These are phyloP conservation scores for Lycia hirtaria DNA, from an alignment of 2,888 invertebrate species.

Conservation along the genomic window DNA sequence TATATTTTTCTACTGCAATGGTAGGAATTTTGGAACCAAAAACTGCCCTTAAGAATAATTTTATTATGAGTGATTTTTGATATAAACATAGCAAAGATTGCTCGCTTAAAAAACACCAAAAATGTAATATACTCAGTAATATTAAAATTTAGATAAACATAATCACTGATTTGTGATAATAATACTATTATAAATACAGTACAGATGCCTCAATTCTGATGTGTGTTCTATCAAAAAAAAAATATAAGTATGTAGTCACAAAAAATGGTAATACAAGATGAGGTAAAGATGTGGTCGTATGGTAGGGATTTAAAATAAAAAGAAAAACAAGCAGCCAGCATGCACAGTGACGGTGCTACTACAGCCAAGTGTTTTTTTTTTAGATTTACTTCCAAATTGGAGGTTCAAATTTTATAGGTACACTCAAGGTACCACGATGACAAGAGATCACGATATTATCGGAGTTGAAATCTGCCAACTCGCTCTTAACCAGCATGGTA, in stretches of 20 bases:
- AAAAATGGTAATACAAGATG: neutral
- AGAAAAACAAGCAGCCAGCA: too few species aligned
- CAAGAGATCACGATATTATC: too few species aligned
- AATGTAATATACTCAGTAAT: slow-evolving; percentile 53
- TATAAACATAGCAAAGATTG: slow-evolving; percentile 4
- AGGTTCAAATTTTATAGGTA: too few species aligned
- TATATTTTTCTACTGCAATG: neutral
- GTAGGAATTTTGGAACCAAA: neutral
- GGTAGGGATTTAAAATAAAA: neutral
- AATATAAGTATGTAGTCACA: neutral
- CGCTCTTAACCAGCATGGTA: too few species aligned
- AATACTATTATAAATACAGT: slow-evolving; percentile 41
- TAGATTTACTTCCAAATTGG: too few species aligned
- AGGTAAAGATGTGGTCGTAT: neutral
- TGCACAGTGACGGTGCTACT: too few species aligned
- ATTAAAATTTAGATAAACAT: slow-evolving; percentile 59
- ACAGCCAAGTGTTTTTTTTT: too few species aligned
- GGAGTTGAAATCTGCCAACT: too few species aligned
- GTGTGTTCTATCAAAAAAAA: slow-evolving; percentile 34
- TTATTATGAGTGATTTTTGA: neutral
- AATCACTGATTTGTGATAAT: slow-evolving; percentile 69
- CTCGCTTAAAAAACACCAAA: slow-evolving; percentile 24
- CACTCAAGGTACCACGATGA: too few species aligned
- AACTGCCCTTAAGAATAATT: slow-evolving; percentile 1
- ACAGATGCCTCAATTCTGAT: slow-evolving; percentile 19